phyloP scores from a whole-genome alignment of 2,888 invertebrate genomes.

The Gryllus longicercus region DNA sequence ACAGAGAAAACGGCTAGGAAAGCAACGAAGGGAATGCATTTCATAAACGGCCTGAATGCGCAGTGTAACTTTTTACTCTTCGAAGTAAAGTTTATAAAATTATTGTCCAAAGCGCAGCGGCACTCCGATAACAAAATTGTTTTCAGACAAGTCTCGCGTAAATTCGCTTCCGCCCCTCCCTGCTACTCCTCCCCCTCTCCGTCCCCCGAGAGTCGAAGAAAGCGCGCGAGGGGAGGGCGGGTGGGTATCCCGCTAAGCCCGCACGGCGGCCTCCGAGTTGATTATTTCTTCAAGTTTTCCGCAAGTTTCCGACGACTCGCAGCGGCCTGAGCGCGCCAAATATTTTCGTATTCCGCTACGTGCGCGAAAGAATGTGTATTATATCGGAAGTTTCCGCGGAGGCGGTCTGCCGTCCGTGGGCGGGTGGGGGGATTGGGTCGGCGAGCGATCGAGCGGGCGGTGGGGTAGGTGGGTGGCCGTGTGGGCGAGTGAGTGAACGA shows the following conservation, averaged over 20 bases:
- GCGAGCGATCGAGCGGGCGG: no score
- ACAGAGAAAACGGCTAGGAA: no score
- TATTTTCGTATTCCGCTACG: slow-evolving; percentile 6
- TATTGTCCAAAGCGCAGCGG: not conserved
- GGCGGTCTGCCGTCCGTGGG: not conserved
- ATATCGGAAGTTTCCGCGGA: slow-evolving; percentile 3
- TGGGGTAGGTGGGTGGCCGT: no score
- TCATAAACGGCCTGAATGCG: no score
- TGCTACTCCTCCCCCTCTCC: no score
- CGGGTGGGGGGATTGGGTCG: no score
- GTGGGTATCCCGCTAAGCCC: no score
- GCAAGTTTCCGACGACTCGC: not conserved
- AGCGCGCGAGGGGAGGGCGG: no score
- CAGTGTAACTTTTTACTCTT: not conserved
- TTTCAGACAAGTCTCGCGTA: slow-evolving; percentile 1
- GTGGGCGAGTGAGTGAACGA: no score
- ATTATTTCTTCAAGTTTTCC: not conserved
- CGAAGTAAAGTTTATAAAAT: not conserved
- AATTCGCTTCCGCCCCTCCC: not conserved
- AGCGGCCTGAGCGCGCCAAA: not conserved
- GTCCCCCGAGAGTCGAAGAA: no score
- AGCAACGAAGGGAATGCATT: no score
- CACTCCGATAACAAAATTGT: slow-evolving; percentile 17
- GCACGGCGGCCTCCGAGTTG: no score
- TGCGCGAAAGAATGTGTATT: slow-evolving; percentile 4